Evolutionary conservation across 2,888 invertebrate genomes (phyloP).

Genomic region (Maniola hyperantus): DNA sequence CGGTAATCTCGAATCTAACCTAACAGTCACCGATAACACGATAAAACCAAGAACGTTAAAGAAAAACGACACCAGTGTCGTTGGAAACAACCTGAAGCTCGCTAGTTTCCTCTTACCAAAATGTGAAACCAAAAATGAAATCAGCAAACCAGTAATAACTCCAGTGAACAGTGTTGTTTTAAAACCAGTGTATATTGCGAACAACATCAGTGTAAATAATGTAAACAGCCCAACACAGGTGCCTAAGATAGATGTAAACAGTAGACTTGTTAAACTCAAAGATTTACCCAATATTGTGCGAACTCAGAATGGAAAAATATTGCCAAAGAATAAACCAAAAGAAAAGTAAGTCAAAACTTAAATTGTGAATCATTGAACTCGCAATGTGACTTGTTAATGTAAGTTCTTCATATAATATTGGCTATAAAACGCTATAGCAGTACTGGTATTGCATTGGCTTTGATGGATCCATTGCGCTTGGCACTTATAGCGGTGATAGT

Average conservation of each 20-base stretch:
- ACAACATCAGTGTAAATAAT: slow-evolving; percentile 31
- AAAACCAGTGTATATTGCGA: slow-evolving; percentile 57
- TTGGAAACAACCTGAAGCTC: slow-evolving; percentile 69
- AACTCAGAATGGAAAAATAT: slow-evolving; percentile 51
- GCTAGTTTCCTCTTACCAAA: slow-evolving; percentile 72
- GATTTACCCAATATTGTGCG: slow-evolving; percentile 54
- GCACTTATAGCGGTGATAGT: no score
- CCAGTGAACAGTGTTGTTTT: slow-evolving; percentile 48
- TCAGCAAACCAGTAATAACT: slow-evolving; percentile 43
- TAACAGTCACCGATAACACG: slow-evolving; percentile 51
- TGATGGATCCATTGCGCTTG: no score
- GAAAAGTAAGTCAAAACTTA: slow-evolving; percentile 60
- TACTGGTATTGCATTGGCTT: no score
- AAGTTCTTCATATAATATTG: no score
- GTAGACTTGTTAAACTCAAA: slow-evolving; percentile 70
- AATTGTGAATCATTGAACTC: not conserved
- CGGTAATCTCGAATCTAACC: slow-evolving; percentile 70
- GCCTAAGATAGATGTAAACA: slow-evolving; percentile 66
- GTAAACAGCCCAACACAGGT: slow-evolving; percentile 37
- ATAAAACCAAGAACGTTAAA: slow-evolving; percentile 57
- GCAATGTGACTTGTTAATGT: no score
- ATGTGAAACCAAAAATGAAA: slow-evolving; percentile 48
- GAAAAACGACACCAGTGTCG: slow-evolving; percentile 56
- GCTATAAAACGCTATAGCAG: no score
- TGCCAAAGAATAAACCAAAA: slow-evolving; percentile 75